These are phyloP conservation scores for Crenichthys baileyi DNA, from an alignment of 2,797 vertebrate species.

Conservation along the genomic window DNA sequence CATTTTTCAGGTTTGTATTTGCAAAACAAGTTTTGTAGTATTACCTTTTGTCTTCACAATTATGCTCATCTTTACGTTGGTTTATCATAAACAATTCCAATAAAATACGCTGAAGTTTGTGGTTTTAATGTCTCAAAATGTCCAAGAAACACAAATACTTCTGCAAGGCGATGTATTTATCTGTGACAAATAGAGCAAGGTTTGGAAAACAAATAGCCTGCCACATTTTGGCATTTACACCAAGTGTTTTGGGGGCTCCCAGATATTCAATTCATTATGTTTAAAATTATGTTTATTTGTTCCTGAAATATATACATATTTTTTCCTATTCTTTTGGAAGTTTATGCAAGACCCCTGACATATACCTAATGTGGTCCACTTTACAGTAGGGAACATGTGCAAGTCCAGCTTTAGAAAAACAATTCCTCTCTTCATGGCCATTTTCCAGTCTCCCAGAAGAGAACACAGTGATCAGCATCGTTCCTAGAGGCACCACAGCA, in stretches of 20 bases:
- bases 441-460: conserved; percentile 12
- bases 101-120: neutral
- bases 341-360: conserved; percentile 4
- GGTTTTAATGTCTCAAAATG: neutral
- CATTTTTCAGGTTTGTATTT: neutral
- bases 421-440: neutral
- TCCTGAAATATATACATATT: neutral
- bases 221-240: neutral
- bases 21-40: neutral
- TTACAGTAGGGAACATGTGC: neutral
- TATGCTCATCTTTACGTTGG: neutral
- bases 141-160: neutral
- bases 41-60: neutral
- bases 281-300: neutral
- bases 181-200: neutral
- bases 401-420: conserved; percentile 11
- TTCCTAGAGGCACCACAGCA: conserved; percentile 23
- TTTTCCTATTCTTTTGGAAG: neutral
- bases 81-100: neutral
- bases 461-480: conserved; percentile 2
- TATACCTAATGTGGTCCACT: conserved; percentile 3
- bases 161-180: neutral
- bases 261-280: no score
- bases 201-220: neutral
- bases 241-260: no score